phyloP scores from a whole-genome alignment of 2,888 invertebrate genomes.

The Lithophane leautieri region DNA sequence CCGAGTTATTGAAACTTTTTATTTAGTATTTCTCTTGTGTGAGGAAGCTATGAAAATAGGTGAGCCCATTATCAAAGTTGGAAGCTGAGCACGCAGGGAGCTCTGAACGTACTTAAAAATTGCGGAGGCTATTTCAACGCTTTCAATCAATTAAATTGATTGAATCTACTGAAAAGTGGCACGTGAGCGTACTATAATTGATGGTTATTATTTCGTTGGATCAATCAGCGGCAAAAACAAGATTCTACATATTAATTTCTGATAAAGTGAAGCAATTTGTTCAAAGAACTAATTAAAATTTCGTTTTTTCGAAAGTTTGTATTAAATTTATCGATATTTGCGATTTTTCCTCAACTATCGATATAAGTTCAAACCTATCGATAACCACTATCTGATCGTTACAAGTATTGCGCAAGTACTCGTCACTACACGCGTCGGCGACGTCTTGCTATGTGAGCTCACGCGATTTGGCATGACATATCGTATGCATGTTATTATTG shows the following conservation, averaged over 20 bases:
- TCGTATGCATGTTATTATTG: slow-evolving; percentile 37
- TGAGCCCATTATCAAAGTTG: neutral
- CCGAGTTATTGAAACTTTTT: neutral
- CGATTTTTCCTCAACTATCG: slow-evolving; percentile 13
- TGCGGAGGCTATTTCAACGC: too few relatives aligned
- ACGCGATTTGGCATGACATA: slow-evolving; percentile 62
- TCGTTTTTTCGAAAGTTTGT: too few relatives aligned
- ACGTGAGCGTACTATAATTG: neutral
- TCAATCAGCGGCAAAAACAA: neutral
- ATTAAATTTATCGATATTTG: slow-evolving; percentile 4
- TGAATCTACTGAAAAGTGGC: too few relatives aligned
- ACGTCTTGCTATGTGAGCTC: slow-evolving; percentile 74
- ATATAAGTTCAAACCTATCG: slow-evolving; percentile 21
- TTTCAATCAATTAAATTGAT: neutral
- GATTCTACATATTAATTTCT: too few relatives aligned
- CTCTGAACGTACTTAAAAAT: neutral
- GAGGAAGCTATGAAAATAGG: neutral
- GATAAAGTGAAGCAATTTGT: neutral
- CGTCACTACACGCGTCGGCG: slow-evolving; percentile 75
- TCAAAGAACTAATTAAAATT: neutral
- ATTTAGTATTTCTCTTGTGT: neutral
- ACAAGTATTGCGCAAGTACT: slow-evolving; percentile 78
- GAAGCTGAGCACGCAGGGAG: neutral
- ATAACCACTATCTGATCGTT: slow-evolving; percentile 68
- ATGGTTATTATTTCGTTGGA: neutral